Evolutionary conservation across 2,888 invertebrate genomes (phyloP).

Genomic region (Stomorhina lunata): DNA sequence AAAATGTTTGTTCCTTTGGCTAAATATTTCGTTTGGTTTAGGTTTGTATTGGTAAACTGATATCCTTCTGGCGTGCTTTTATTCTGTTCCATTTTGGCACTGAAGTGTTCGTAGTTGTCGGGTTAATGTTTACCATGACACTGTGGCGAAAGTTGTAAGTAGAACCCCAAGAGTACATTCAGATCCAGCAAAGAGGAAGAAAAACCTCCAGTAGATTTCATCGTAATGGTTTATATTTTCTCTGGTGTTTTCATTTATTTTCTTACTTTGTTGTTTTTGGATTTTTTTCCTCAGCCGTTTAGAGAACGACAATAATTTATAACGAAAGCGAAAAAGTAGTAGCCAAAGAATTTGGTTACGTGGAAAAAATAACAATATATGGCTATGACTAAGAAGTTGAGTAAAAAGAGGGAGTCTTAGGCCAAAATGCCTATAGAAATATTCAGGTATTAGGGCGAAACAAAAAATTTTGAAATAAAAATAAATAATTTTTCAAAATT

Average conservation of each 20-base stretch:
- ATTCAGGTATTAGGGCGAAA: not conserved
- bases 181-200: not conserved
- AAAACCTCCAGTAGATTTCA: conserved; percentile 28
- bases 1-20: not conserved
- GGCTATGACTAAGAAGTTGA: not conserved
- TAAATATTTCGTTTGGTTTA: not conserved
- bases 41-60: conserved; percentile 21
- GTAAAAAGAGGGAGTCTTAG: not conserved
- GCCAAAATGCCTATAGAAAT: not conserved
- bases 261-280: not conserved
- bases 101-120: conserved; percentile 38
- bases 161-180: conserved; percentile 38
- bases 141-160: not conserved
- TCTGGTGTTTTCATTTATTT: conserved; percentile 3
- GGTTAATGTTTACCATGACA: conserved; percentile 48
- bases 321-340: conserved; percentile 37
- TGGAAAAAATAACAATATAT: conserved; percentile 57
- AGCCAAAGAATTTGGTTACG: conserved; percentile 38
- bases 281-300: conserved; percentile 14
- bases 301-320: conserved; percentile 56
- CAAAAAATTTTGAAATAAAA: not conserved
- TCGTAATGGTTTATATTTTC: conserved; percentile 23
- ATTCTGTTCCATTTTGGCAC: conserved; percentile 28
- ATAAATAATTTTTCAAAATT: not conserved
- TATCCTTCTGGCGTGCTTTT: too few relatives aligned